Base-by-base conservation (phyloP, 2,888 invertebrate species). In the Deilephila elpenor region DNA sequence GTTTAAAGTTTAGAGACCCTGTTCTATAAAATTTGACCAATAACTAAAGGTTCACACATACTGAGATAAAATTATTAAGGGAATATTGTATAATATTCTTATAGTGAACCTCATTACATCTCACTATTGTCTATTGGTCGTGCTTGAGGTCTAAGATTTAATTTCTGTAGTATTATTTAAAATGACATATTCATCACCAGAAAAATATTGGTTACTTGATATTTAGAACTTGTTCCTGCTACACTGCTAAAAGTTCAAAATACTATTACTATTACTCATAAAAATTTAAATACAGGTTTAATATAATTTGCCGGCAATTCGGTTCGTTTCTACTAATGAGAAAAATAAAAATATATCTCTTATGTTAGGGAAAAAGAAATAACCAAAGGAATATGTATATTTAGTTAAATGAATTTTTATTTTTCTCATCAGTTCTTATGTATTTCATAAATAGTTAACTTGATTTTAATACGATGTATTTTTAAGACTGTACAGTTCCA, bases 401-500 rank as follows among this genome's bases (percentile, higher is more conserved):
- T 60, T 60, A 56, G n/a, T 56, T n/a, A 56, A 17, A n/a, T 11
- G 7, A n/a, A 64, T n/a, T n/a, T 64, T 20, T 64, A 51, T 51
- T 67, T 67, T 51, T 67, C 64, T 25, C 51, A 25, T 67, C 25
- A 29, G 44, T 64, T 20, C 44, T n/a, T 56, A 56, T 56, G 56
- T 56, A 6, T 51, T 5, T 51, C 51, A 34, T 56, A 56, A 11
- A 62, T 62, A 2, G 25, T 2, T 51, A 25, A 14, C 25, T 67
- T 67, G 20, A 44, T 67, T 67, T 51, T 67, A 44, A 67, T 67
- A 67, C 51, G 25, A 25, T 67, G 25, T 44, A 64, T 32, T 19
- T 20, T 67, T 17, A 67, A 67, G 67, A 67, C 44, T 67, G 67
- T 67, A 67, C 25, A 67, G 44, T 51, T 51, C 44, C 67, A 67